Evolutionary conservation across 2,797 vertebrate genomes (phyloP).

Genomic region (Adelosebastes latens): DNA sequence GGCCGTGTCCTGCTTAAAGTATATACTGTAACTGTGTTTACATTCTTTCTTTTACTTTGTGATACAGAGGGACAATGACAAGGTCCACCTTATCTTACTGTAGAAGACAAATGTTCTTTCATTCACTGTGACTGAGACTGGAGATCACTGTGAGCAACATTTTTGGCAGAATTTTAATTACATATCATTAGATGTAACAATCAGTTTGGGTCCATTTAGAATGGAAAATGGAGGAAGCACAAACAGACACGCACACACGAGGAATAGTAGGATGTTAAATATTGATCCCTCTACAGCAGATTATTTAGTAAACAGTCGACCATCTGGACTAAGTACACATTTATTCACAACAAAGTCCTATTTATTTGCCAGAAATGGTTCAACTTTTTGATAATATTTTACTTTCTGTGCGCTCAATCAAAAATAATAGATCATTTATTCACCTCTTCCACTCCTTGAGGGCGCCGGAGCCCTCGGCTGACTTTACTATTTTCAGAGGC

Average conservation of each 20-base stretch:
- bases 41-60: not conserved
- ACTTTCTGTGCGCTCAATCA: not conserved
- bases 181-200: too few relatives aligned
- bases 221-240: not conserved
- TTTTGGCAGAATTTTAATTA: not conserved
- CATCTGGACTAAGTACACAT: slow-evolving; percentile 10
- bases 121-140: not conserved
- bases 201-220: not conserved
- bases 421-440: not conserved
- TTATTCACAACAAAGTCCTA: not conserved
- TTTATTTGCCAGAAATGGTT: not conserved
- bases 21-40: too few relatives aligned
- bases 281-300: slow-evolving; percentile 7
- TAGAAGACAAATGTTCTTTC: not conserved
- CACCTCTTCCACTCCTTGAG: too few relatives aligned
- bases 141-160: not conserved
- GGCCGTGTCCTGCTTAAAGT: too few relatives aligned
- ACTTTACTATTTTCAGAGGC: too few relatives aligned
- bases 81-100: too few relatives aligned
- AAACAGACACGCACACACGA: not conserved
- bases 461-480: too few relatives aligned
- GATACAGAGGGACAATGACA: not conserved
- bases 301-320: not conserved
- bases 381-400: not conserved
- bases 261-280: not conserved